Percentiles rank a stretch among this genome's conserved stretches.
These are phyloP conservation scores for Alouatta palliata DNA, from an alignment of 2,113 vertebrate species.

Conservation along the genomic window DNA sequence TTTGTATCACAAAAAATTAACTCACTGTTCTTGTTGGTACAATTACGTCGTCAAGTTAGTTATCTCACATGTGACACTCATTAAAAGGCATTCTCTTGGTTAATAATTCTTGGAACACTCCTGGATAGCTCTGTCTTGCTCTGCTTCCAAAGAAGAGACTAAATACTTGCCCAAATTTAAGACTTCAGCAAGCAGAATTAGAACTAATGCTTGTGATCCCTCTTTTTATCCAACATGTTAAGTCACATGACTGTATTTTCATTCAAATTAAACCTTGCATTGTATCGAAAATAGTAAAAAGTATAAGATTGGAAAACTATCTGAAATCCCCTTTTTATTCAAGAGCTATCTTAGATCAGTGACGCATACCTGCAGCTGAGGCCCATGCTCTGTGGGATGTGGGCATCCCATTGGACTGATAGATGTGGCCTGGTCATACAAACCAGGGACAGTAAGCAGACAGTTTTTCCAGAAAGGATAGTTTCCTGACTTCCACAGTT, in stretches of 20 bases:
- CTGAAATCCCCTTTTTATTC: background rate
- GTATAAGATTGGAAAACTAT: background rate
- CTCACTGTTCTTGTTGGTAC: background rate
- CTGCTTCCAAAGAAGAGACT: constrained; percentile 27
- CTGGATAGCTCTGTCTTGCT: constrained; percentile 49
- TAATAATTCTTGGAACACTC: background rate
- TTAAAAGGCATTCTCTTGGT: constrained; percentile 57
- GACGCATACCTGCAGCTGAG: background rate
- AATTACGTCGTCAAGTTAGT: constrained; percentile 40
- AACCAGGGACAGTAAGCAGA: background rate
- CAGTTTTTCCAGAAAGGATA: background rate
- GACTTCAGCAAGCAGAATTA: background rate
- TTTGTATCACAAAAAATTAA: background rate
- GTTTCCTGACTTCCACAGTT: background rate
- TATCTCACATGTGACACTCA: constrained; percentile 13
- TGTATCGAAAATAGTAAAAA: background rate
- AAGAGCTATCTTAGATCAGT: background rate
- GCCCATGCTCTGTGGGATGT: background rate
- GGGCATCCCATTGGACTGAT: background rate
- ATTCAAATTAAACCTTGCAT: background rate
- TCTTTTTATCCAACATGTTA: background rate
- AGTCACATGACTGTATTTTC: background rate
- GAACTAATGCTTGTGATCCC: background rate
- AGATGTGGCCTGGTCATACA: background rate
- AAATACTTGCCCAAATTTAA: background rate